Percentiles rank a stretch among this genome's conserved stretches.
Conservation (phyloP, 2,113 vertebrate genomes). For the Scomber scombrus region DNA sequence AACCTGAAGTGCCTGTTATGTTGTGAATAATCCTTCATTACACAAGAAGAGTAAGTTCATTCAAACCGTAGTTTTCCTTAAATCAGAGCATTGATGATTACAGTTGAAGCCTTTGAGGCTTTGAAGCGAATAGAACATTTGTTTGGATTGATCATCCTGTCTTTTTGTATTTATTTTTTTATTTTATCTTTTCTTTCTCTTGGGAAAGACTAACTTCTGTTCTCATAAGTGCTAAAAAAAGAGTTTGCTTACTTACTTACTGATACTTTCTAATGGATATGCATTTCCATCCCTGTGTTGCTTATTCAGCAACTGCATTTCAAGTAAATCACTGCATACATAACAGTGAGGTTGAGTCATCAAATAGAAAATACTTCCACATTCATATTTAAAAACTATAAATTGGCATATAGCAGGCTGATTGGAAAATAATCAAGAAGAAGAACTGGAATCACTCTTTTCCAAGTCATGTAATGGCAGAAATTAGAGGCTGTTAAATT, state of each 20-base stretch:
- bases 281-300: conserved; percentile 6
- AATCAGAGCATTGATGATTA: neutral
- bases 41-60: neutral
- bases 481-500: conserved; percentile 11
- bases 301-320: conserved; percentile 41
- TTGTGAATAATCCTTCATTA: neutral
- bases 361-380: conserved; percentile 39
- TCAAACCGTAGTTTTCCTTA: too few relatives aligned
- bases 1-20: too few relatives aligned
- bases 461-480: neutral
- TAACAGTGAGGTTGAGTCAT: conserved; percentile 35
- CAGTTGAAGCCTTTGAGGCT: neutral
- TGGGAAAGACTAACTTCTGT: neutral
- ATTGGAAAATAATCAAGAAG: neutral
- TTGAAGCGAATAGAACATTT: neutral
- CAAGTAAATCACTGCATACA: conserved; percentile 4
- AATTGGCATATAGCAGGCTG: conserved; percentile 8
- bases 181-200: neutral
- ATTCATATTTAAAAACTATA: conserved; percentile 39
- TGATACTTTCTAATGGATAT: conserved; percentile 4
- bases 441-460: neutral
- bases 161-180: neutral
- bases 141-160: neutral
- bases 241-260: neutral
- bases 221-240: neutral